Base-by-base conservation (phyloP, 1,140 invertebrate species). In the Neodiprion fabricii region DNA sequence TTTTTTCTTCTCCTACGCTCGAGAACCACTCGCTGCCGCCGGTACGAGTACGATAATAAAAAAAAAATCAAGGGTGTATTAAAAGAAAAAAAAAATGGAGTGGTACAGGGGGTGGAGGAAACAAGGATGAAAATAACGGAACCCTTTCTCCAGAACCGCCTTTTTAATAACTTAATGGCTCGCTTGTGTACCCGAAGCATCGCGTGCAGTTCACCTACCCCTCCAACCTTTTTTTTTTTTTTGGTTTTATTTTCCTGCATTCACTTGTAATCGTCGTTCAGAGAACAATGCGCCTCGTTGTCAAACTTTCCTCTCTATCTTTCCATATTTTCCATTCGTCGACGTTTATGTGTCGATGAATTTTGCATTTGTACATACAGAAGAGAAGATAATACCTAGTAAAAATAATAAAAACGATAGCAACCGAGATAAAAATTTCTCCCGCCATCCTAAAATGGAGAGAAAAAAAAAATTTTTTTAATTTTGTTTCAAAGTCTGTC, bases 91-190 rank as follows among this genome's bases (percentile, higher is more conserved):
- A 21, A 21, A 21, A 21, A 17, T 17, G 17, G 17, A 21, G 17
- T 21, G 17, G 17, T 21, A 21, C 17, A 21, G 17, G 17, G 17
- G 17, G 17, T 21, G 17, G 17, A 21, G 17, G 17, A 21, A 21
- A 21, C 17, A 21, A 21, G 17, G 17, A 21, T 21, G 17, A 21
- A 21, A 21, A 21, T 21, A 21, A 21, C 17, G 17, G 67, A 77
- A 75, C 79, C 75, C 78, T 83, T 85, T 79, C 80, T 78, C 78
- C 81, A 78, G 79, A 81, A 76, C 78, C 77, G 77, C 76, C 81
- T 85, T 87, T 87, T 87, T 87, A 87, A 87, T 87, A 86, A 87
- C 85, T 85, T 86, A 87, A 86, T 87, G 86, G 86, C 84, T 87
- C 83, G 17, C 17, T 86, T 83, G 85, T 80, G 79, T 21, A 21